Base-by-base conservation (phyloP, 2,888 invertebrate species). In the Ernsta delagoae region DNA sequence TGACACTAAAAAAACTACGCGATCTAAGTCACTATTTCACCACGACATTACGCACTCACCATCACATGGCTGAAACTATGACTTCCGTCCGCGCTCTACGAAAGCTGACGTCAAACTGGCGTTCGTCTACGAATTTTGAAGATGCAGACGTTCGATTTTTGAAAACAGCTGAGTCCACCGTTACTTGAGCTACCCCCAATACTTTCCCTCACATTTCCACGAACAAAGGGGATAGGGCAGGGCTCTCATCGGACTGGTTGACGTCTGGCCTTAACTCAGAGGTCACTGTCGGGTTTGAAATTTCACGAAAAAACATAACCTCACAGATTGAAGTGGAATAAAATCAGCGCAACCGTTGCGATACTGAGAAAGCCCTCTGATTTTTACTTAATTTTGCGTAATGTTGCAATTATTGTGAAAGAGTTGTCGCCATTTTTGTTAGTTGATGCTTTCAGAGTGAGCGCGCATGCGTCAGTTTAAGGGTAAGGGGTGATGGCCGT, bases 161-260 rank as follows among this genome's bases (percentile, higher is more conserved):
- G 77, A 87, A 90, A 91, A 87, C 90, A 90, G 88, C 87, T 88
- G 88, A 81, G 79, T 74, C 88, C 84, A 87, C 72, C 74, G 65
- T 74, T 72, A 71, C 65, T 62, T 73, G 86, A 83, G 71, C 88
- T 75, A 74, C 72, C 68, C 48, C 59, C 59, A 43, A 63, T 63
- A 63, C 63, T 59, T 69, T 63, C 63, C 63, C 63, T 69, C 53
- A 69, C 63, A 59, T 69, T 63, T 69, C 34, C 69, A 59, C 59
- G 50, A 59, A 12, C 12, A 4, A 53, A 50, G 69, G 69, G 63
- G 69, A 53, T 12, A 43, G 59, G 50, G 64, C 39, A 63, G 63
- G 59, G 65, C 36, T 71, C 75, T 65, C 57, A 6, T 9, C 16
- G 57, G 57, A 73, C 16, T 73, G 74, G 73, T 50, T 61, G 57